phyloP scores from a whole-genome alignment of 2,113 vertebrate genomes.

The Gila orcuttii region DNA sequence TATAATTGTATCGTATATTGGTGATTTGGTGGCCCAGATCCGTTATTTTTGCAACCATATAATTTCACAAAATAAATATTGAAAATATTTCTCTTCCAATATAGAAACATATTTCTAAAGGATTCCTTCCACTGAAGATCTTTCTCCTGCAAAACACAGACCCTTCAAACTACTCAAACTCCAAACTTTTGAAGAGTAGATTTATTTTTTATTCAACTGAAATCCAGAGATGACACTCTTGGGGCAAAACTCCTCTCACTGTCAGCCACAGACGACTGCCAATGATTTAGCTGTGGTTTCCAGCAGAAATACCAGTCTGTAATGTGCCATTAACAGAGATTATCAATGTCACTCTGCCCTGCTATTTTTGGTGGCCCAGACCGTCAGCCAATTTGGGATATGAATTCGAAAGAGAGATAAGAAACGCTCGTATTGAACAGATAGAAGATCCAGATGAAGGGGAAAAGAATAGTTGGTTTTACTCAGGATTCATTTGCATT shows the following conservation, averaged over 20 bases:
- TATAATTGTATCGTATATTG: background rate
- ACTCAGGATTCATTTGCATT: background rate
- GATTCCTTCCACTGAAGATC: background rate
- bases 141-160: background rate
- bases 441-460: background rate
- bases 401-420: conserved; percentile 55
- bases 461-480: background rate
- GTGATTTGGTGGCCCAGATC: background rate
- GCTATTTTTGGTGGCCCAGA: conserved; percentile 69
- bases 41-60: background rate
- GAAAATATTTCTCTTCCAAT: background rate
- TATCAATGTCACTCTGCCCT: conserved; percentile 72
- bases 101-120: background rate
- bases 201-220: background rate
- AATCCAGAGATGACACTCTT: conserved; percentile 1
- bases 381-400: conserved; percentile 67
- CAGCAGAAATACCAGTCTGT: conserved; percentile 66
- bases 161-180: conserved; percentile 6
- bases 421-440: background rate
- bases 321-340: conserved; percentile 76
- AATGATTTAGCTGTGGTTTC: conserved; percentile 65
- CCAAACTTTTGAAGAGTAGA: conserved; percentile 1
- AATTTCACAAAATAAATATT: background rate
- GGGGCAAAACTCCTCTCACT: conserved; percentile 37
- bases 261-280: conserved; percentile 66